A percentile compares a stretch with the other conserved stretches of the same genome.
Conservation (phyloP, 2,888 invertebrate species). For the Ormyrus labotus region DNA sequence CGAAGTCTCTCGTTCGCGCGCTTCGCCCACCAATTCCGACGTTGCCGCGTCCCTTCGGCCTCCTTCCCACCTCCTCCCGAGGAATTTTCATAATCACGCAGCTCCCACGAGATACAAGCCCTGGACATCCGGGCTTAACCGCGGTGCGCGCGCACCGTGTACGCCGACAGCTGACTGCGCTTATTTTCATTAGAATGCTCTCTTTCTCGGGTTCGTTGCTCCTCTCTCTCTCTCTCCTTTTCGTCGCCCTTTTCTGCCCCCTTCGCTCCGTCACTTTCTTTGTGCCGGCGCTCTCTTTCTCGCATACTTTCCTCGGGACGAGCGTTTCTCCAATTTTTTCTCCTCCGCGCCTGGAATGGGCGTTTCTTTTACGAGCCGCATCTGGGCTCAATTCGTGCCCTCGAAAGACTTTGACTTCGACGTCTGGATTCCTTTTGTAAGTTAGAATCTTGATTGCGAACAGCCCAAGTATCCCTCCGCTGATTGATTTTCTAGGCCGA, state of each 20-base stretch:
- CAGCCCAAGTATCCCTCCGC: not conserved
- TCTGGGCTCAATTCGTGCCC: constrained; percentile 21
- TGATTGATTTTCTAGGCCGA: not conserved
- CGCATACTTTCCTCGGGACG: not conserved
- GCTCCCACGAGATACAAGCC: not conserved
- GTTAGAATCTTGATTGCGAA: constrained; percentile 13
- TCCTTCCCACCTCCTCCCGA: not conserved
- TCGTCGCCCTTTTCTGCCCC: not conserved
- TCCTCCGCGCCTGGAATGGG: constrained; percentile 1
- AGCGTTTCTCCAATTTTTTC: constrained; percentile 18
- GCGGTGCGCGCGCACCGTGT: not conserved
- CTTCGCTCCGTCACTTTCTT: not conserved
- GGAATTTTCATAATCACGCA: constrained; percentile 41
- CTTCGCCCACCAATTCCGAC: not conserved
- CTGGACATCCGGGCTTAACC: not conserved
- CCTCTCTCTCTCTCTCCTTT: not conserved
- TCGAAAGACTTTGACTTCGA: constrained; percentile 11
- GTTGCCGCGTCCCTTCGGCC: not conserved
- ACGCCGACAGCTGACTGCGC: not conserved
- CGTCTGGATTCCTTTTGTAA: constrained; percentile 16
- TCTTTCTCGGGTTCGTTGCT: constrained; percentile 7
- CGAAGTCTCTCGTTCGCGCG: constrained; percentile 6
- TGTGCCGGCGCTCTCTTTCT: not conserved
- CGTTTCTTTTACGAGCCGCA: constrained; percentile 24
- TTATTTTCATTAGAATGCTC: constrained; percentile 29